Evolutionary conservation across 2,113 vertebrate genomes (phyloP), one percentile per base, ranked within the genome.

Genomic region (Podocnemis expansa): DNA sequence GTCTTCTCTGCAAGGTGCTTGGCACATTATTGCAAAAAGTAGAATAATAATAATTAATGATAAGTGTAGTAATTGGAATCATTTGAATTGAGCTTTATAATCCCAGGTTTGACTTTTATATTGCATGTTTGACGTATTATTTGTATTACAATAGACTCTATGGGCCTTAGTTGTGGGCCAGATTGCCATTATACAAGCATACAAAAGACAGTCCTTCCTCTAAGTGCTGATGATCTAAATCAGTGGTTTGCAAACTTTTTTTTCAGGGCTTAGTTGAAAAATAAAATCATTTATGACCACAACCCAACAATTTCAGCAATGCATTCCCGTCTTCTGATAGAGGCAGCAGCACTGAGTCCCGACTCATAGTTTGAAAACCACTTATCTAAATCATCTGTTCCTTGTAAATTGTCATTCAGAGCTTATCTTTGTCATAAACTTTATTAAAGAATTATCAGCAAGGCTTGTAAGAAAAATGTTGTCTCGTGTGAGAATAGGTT

Each of bases 31-130:
- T 83, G 79, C 58, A 24, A 67, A 5, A 31, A 76, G 5, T 84
- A 16, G 19, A 81, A 87, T 6, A 21, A 73, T 34, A 83, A 80
- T 38, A 3, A 47, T 29, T 38, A 70, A 38, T 38, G 63, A 70
- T 34, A 70, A 70, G 19, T 22, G 17, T 17, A 38, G 19, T 38
- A 91, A 25, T 49, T 51, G 43, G 29, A 87, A 84, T 63, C 52
- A 81, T 45, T 78, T 91, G 2, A 51, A 73, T 91, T 82, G n/a
- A 82, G 75, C 51, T 47, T 6, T 38, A 25, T 31, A 38, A 4
- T n/a, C 52, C 84, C 0, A 0, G 34, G 24, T 78, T 5, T 25
- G 60, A 80, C 45, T 86, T 70, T 70, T 22, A 70, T 38, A 10
- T 70, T 38, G 63, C 63, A 38, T 70, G 34, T 38, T 70, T 10